Base-by-base conservation (phyloP, 1,140 invertebrate genomes). In the Bombus picipes region DNA sequence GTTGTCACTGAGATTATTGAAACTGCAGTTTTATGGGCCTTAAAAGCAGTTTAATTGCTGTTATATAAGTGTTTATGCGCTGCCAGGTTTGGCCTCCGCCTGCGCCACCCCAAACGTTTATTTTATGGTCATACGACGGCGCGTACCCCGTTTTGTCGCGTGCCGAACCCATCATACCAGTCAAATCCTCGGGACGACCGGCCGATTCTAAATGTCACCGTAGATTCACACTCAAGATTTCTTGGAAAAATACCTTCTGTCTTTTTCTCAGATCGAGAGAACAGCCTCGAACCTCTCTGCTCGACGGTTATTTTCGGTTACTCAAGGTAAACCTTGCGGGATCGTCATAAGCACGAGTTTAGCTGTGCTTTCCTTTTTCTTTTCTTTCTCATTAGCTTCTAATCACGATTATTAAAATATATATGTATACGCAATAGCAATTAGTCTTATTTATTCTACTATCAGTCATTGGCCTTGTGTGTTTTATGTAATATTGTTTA, bases 21-120 rank as follows among this genome's bases (percentile, higher is more conserved):
- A 95, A 95, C 94, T 95, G 94, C 95, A 95, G 93, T 95, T 95
- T 95, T 95, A 95, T 95, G 94, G 94, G 93, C 92, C 93, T 95
- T 95, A 95, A 95, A 95, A 94, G 94, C 94, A 94, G 94, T 95
- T 95, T 95, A 95, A 95, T 95, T 95, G 94, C 94, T 94, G 94
- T 95, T 95, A 95, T 95, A 95, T 95, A 95, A 95, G 95, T 95
- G 94, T 95, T 95, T 95, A 95, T 95, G 94, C 93, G 94, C 92
- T 92, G 92, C 92, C 93, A 93, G 92, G 92, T 92, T 93, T 83
- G 92, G 92, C 92, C 93, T 93, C 92, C 90, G 93, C 93, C 93
- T 94, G 92, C 93, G 92, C 93, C 89, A 94, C 94, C 94, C 94
- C 92, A 92, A 95, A 95, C 94, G 93, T 92, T 95, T 94, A 95